A percentile compares a stretch with the other conserved stretches of the same genome.
phyloP scores from a whole-genome alignment of 2,797 vertebrate genomes.

The Taeniopygia guttata region DNA sequence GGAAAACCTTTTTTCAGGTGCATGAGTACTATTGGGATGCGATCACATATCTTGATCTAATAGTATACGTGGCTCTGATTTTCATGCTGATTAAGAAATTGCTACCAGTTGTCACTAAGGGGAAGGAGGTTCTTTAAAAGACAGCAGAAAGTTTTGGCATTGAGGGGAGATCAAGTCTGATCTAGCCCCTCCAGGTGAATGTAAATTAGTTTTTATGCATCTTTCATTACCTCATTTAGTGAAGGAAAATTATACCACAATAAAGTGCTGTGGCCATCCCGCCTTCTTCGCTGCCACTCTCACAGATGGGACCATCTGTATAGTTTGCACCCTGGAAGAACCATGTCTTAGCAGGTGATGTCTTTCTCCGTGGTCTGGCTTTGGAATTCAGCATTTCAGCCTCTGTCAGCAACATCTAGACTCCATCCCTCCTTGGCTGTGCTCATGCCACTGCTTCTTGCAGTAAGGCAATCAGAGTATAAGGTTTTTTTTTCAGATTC shows the following conservation, averaged over 20 bases:
- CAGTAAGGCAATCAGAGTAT: neutral
- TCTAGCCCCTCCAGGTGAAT: neutral
- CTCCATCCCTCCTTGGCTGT: neutral
- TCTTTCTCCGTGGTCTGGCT: neutral
- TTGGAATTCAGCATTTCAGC: neutral
- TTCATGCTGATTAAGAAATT: neutral
- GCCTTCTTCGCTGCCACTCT: neutral
- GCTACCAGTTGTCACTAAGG: neutral
- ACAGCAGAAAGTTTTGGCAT: neutral
- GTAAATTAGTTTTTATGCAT: neutral
- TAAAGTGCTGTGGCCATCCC: neutral
- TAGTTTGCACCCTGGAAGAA: neutral
- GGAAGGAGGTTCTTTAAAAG: neutral
- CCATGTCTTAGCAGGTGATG: neutral
- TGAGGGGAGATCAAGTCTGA: neutral
- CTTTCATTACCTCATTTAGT: neutral
- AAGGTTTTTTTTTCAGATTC: neutral
- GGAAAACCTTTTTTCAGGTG: neutral
- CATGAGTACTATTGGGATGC: neutral
- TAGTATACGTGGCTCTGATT: neutral
- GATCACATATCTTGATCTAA: neutral
- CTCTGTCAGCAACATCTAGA: neutral
- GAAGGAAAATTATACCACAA: neutral
- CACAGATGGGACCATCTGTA: neutral
- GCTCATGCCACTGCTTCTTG: neutral